A percentile compares a stretch with the other conserved stretches of the same genome.
phyloP scores from a whole-genome alignment of 2,888 invertebrate species.

The Eudasyphora cyanicolor region DNA sequence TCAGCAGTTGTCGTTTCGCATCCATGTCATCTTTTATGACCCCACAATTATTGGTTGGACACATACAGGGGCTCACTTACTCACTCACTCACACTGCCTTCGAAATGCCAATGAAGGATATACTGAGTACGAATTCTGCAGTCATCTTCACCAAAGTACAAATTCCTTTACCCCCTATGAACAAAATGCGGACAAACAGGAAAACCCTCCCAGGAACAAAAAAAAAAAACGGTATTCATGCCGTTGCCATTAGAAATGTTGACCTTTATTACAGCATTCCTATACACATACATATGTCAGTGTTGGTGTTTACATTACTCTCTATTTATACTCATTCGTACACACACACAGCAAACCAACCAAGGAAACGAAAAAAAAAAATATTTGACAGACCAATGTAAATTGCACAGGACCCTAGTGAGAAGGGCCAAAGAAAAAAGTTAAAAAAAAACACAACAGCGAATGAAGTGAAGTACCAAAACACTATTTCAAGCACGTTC shows the following conservation, averaged over 20 bases:
- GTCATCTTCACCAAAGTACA: neutral
- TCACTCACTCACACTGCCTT: neutral
- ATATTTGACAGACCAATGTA: neutral
- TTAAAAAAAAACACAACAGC: neutral
- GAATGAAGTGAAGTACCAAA: neutral
- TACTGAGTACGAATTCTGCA: neutral
- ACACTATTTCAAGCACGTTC: slow-evolving; percentile 48
- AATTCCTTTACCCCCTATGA: neutral
- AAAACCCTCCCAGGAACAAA: slow-evolving; percentile 8
- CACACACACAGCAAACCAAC: slow-evolving; percentile 42
- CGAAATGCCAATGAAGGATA: slow-evolving; percentile 25
- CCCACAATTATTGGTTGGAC: slow-evolving; percentile 36
- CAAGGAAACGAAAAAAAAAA: slow-evolving; percentile 4
- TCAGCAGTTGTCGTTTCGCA: slow-evolving; percentile 20
- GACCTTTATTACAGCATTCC: slow-evolving; percentile 42
- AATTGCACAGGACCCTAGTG: neutral
- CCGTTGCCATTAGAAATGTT: slow-evolving; percentile 36
- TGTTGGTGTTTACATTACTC: slow-evolving; percentile 38
- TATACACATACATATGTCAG: neutral
- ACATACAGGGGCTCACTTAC: neutral
- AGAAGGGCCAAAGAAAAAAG: neutral
- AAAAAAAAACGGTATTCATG: slow-evolving; percentile 39
- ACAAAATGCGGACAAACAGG: slow-evolving; percentile 38
- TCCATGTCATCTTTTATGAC: slow-evolving; percentile 36
- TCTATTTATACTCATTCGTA: slow-evolving; percentile 11